A percentile compares a stretch with the other conserved stretches of the same genome.
These are phyloP conservation scores for Pollenia labialis DNA, from an alignment of 2,888 invertebrate genomes.

Conservation along the genomic window DNA sequence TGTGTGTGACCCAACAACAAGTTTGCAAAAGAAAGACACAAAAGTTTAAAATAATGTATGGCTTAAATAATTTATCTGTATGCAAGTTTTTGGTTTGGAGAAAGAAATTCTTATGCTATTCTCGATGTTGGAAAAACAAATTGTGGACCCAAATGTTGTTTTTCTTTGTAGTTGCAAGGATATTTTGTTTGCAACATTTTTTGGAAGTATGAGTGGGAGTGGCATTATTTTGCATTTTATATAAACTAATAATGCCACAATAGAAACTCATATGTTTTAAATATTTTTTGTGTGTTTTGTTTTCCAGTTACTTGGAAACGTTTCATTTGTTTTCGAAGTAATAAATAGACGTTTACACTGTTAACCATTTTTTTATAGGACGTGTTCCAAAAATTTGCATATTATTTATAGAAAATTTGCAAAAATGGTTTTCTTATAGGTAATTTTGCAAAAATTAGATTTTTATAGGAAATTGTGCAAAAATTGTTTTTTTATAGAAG, in stretches of 20 bases:
- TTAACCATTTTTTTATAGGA: neutral
- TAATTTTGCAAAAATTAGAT: no score
- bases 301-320: slow-evolving; percentile 29
- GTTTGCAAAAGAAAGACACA: slow-evolving; percentile 35
- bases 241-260: slow-evolving; percentile 58
- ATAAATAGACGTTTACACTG: slow-evolving; percentile 33
- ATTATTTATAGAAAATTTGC: no score
- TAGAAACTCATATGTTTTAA: slow-evolving; percentile 68
- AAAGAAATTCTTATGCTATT: slow-evolving; percentile 46
- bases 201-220: neutral
- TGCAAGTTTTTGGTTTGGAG: slow-evolving; percentile 53
- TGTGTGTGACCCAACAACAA: slow-evolving; percentile 14
- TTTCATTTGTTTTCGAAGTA: slow-evolving; percentile 40
- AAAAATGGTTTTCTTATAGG: no score
- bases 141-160: slow-evolving; percentile 60
- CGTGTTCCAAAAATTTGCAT: no score
- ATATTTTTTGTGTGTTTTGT: slow-evolving; percentile 56
- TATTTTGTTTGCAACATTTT: neutral
- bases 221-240: slow-evolving; percentile 50
- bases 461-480: no score
- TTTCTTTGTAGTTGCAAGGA: slow-evolving; percentile 55
- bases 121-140: slow-evolving; percentile 36
- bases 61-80: slow-evolving; percentile 71
- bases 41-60: slow-evolving; percentile 70
- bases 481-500: no score